Percentiles rank a stretch among this genome's conserved stretches.
phyloP scores from a whole-genome alignment of 2,888 invertebrate genomes.

The Drosophila bunnanda region DNA sequence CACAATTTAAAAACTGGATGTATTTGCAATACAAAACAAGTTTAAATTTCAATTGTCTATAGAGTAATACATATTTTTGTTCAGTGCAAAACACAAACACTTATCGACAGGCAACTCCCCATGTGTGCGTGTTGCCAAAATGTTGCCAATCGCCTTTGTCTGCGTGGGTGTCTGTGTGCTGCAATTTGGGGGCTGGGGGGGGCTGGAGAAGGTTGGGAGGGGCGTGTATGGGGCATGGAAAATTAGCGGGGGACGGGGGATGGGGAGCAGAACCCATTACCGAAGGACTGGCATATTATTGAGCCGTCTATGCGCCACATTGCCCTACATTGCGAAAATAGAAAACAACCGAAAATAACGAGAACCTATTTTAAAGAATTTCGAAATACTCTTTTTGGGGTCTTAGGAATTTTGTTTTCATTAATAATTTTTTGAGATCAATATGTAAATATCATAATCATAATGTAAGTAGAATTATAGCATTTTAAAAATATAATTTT shows the following conservation, averaged over 20 bases:
- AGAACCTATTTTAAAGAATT: not conserved
- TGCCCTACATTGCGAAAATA: constrained; percentile 59
- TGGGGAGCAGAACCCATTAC: constrained; percentile 22
- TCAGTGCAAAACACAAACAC: constrained; percentile 44
- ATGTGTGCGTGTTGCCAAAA: constrained; percentile 61
- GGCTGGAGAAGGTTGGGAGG: not conserved
- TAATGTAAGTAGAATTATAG: not conserved
- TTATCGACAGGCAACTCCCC: constrained; percentile 60
- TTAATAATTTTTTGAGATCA: not conserved
- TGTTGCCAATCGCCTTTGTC: constrained; percentile 71
- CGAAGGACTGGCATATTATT: constrained; percentile 64
- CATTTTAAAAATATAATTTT: not conserved
- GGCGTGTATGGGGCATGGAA: constrained; percentile 8
- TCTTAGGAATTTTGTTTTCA: no score
- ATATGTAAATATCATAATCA: no score
- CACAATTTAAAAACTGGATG: not conserved
- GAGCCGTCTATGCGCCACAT: constrained; percentile 79
- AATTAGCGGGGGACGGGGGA: constrained; percentile 7
- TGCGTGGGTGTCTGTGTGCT: constrained; percentile 50
- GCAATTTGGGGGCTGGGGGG: constrained; percentile 45
- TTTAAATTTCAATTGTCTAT: not conserved
- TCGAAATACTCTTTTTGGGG: not conserved
- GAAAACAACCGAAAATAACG: not conserved
- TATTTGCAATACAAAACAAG: no score
- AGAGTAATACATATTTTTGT: not conserved